Conservation (phyloP, 2,113 vertebrate species). For the Lycocorax pyrrhopterus region DNA sequence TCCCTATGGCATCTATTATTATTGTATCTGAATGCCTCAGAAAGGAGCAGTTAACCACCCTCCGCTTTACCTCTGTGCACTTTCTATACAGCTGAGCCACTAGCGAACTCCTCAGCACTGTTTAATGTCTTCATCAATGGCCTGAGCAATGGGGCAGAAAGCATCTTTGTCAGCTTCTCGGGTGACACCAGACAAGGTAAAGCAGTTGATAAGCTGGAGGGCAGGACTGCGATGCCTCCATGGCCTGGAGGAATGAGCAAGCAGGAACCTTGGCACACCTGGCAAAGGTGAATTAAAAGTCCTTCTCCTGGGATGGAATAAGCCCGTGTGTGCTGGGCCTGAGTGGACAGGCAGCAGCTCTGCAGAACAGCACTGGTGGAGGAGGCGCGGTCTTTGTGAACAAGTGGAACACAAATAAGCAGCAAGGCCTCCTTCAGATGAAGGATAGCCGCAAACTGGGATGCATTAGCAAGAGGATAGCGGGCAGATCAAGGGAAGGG, state of each 20-base stretch:
- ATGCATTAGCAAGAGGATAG: not conserved
- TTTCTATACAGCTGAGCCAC: not conserved
- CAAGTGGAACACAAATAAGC: not conserved
- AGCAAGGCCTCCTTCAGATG: not conserved
- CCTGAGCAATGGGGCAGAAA: not conserved
- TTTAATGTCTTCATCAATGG: conserved; percentile 13
- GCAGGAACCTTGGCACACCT: not conserved
- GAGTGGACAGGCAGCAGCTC: not conserved
- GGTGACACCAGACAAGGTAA: not conserved
- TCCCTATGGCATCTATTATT: conserved; percentile 21
- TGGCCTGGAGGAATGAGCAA: not conserved
- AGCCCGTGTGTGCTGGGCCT: not conserved
- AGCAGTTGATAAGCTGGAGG: not conserved
- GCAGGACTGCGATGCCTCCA: rapidly evolving
- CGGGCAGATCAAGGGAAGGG: not conserved
- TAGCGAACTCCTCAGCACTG: not conserved
- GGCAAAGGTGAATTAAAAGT: not conserved
- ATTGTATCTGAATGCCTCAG: not conserved
- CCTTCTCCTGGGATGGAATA: not conserved
- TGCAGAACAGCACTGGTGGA: not conserved
- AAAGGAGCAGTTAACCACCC: not conserved
- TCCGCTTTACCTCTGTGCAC: not conserved
- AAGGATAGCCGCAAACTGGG: not conserved
- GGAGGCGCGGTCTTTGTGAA: not conserved
- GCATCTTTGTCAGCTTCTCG: not conserved